Base-by-base conservation (phyloP, 1,140 invertebrate species). In the Propsilocerus akamusi region DNA sequence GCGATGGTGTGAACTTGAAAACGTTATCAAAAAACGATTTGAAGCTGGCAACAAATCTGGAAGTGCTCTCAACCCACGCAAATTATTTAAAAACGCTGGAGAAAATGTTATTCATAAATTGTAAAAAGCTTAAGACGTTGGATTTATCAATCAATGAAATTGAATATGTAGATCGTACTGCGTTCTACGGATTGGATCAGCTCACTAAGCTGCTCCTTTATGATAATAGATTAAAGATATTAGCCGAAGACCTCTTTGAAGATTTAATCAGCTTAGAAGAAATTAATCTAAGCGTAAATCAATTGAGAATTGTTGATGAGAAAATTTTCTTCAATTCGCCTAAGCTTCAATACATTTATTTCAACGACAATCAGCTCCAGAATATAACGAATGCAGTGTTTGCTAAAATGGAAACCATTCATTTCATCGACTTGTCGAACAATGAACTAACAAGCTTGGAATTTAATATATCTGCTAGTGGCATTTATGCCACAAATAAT, bases 71-170 rank as follows among this genome's bases (percentile, higher is more conserved):
- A 20, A 20, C 14, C 14, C 17, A 41, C 10, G 17, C 34, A 41
- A 49, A 49, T 22, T 30, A 37, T 23, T n/a, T 49, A 10, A 24
- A 34, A 24, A 22, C 5, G 4, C 22, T 49, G 8, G 22, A 26
- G 28, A 26, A 25, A 22, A 37, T 17, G 4, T 8, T 30, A 34
- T 49, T 49, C 20, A 12, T 2, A 10, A 37, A 37, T 30, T 22
- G 26, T 17, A 7, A 8, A 3, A 24, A 32, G 24, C 10, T 49
- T 4, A 10, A 32, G 12, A 24, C n/a, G 4, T 12, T 49, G 5
- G 48, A 49, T 24, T 8, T 49, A 20, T 23, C 26, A 32, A 24
- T 30, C 28, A 49, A 49, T 32, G 48, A 30, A 17, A 34, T 49
- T 49, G n/a, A 37, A 11, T 4, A 11, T 3, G 25, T 49, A 34